Conservation (phyloP, 2,113 vertebrate genomes). For the Turnix velox region DNA sequence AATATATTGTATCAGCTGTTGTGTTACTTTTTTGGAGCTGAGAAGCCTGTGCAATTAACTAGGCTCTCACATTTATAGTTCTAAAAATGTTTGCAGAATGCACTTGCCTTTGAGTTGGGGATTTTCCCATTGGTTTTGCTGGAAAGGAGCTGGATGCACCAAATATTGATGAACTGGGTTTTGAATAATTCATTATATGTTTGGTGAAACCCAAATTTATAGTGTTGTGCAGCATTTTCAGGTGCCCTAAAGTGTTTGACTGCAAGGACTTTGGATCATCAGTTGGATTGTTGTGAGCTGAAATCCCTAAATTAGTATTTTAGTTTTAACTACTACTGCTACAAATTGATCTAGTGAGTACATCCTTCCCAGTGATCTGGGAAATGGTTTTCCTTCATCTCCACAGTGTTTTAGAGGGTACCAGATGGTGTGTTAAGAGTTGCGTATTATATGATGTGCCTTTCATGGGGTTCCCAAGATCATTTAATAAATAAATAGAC, state of each 20-base stretch:
- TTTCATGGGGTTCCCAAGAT: not conserved
- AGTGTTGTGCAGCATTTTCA: not conserved
- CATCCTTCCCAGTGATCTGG: not conserved
- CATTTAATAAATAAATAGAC: not conserved
- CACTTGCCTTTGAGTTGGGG: not conserved
- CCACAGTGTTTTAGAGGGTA: not conserved
- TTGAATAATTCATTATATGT: not conserved
- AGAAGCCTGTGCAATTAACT: not conserved
- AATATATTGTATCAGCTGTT: not conserved
- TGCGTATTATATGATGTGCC: not conserved
- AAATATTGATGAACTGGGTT: not conserved
- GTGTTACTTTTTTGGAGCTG: not conserved
- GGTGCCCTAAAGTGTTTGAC: not conserved
- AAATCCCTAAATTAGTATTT: not conserved
- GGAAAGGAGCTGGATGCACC: not conserved
- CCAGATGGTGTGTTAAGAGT: not conserved
- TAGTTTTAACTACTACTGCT: not conserved
- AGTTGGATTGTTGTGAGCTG: not conserved
- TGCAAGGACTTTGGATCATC: not conserved
- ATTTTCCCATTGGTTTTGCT: not conserved
- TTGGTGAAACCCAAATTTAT: not conserved
- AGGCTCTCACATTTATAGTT: not conserved
- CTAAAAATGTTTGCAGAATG: not conserved
- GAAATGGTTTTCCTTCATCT: not conserved
- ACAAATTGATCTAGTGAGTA: not conserved